Base-by-base conservation (phyloP, 2,113 vertebrate species). In the Strigops habroptila region DNA sequence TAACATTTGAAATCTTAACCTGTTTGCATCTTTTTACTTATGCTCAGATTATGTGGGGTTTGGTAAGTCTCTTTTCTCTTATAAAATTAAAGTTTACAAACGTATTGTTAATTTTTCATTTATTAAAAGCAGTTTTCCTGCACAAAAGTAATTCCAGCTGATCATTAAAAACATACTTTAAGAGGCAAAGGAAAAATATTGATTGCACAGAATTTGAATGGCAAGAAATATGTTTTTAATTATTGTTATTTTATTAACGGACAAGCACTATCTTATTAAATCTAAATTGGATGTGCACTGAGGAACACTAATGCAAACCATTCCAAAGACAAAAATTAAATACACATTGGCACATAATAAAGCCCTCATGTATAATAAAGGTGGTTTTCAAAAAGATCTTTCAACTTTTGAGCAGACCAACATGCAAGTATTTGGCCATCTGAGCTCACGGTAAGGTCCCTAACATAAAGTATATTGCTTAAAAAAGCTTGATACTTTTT, bases 151-250 rank as follows among this genome's bases (percentile, higher is more conserved):
- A 88, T 91, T 96, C 79, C 57, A 95, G 28, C 43, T 92, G 55
- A 91, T 93, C 53, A 88, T 91, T 90, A 78, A 92, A 97, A 95
- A 41, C 48, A 76, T 70, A 65, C 60, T 91, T 93, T 41, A 90
- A 78, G 43, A 86, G 27, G 25, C n/a, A 93, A 86, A 87, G 63
- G 75, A 67, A 81, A 87, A 43, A 83, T 43, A 92, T 43, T 77
- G 85, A 84, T 79, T 86, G 28, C 49, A 81, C 57, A 76, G 30
- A 75, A 91, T 90, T 68, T 92, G 60, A 97, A 91, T 63, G 18
- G 80, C 41, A 95, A 97, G 77, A 97, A 97, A 96, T 82, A 93
- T 48, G 49, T 30, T 97, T 97, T 94, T 73, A 84, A 93, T 97
- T 91, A 82, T 62, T 35, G 64, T 41, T 79, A 57, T 94, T 94